These are phyloP conservation scores for Thumatha senex DNA, from an alignment of 2,888 invertebrate genomes.

Conservation along the genomic window DNA sequence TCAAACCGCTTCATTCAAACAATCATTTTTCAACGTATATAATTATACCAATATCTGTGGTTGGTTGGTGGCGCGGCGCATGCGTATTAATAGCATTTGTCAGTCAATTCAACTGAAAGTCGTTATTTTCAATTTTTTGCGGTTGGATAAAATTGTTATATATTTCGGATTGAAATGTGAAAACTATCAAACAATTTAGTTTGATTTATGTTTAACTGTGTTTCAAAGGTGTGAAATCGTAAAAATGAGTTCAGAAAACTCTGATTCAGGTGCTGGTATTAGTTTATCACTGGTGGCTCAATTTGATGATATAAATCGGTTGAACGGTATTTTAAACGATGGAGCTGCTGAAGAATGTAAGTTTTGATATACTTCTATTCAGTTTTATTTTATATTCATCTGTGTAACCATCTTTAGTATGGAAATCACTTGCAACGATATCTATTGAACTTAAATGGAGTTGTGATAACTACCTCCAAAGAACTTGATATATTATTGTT, in stretches of 20 bases:
- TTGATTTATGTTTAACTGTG: background rate
- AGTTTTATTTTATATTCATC: too few species aligned
- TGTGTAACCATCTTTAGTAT: too few species aligned
- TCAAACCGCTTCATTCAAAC: too few species aligned
- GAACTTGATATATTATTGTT: too few species aligned
- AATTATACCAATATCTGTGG: too few species aligned
- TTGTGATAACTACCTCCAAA: too few species aligned
- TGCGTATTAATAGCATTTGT: slow-evolving; percentile 3
- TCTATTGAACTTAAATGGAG: too few species aligned
- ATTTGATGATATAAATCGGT: slow-evolving; percentile 88
- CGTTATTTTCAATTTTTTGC: slow-evolving; percentile 45
- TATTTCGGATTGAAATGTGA: slow-evolving; percentile 34
- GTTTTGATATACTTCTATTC: slow-evolving; percentile 33
- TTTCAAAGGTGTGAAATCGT: slow-evolving; percentile 5
- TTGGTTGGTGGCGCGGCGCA: too few species aligned
- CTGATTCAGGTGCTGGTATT: slow-evolving; percentile 63
- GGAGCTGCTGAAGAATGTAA: slow-evolving; percentile 88
- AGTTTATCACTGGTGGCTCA: slow-evolving; percentile 86
- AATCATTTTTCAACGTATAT: too few species aligned
- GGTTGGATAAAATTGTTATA: slow-evolving; percentile 21
- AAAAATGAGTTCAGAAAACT: slow-evolving; percentile 73
- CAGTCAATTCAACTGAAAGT: slow-evolving; percentile 21
- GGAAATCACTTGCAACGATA: too few species aligned
- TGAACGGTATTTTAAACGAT: slow-evolving; percentile 85
- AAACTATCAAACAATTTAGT: slow-evolving; percentile 7